Evolutionary conservation across 2,113 vertebrate genomes (phyloP), one percentile per base, ranked within the genome.

Genomic region (Myotis yumanensis): DNA sequence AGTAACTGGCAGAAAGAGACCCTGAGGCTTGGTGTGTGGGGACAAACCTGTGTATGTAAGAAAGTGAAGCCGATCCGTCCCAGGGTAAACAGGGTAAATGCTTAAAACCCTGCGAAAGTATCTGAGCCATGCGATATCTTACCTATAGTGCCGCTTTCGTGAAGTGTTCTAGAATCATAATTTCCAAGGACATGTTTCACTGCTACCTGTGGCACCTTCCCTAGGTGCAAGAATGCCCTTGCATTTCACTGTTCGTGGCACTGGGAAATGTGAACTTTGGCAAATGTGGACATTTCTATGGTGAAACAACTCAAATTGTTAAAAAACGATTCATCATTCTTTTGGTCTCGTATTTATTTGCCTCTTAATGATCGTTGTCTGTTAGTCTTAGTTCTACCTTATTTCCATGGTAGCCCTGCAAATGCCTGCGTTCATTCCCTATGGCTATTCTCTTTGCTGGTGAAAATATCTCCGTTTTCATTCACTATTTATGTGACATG

Each of bases 401-500:
- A 68, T 83, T 73, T 93, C 93, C 73, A 81, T 40, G 43, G 79
- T n/a, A 73, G 22, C 11, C 28, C 7, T 90, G 72, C 48, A 11
- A 54, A 64, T 64, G 51, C 20, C 5, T 20, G 18, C 4, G 37
- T 23, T 73, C 85, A 32, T 48, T 10, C 48, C 71, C 62, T 28
- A 22, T 37, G 84, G 77, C 14, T 62, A 4, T 64, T 94, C 37
- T 84, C 28, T 73, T 43, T 72, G 69, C 85, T 57, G 64, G 72
- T 66, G 62, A 82, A 85, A 94, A 79, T 82, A 77, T 40, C 71
- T 82, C 92, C 12, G 7, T 14, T 73, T 95, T 89, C 80, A 95
- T 82, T 52, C 93, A 96, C 81, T 92, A 71, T 95, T 96, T 86
- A 95, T 94, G 35, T 90, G 76, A 95, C 68, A 46, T 35, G 51